These are phyloP conservation scores for Heliangelus exortis DNA, from an alignment of 2,797 vertebrate genomes.

Conservation along the genomic window DNA sequence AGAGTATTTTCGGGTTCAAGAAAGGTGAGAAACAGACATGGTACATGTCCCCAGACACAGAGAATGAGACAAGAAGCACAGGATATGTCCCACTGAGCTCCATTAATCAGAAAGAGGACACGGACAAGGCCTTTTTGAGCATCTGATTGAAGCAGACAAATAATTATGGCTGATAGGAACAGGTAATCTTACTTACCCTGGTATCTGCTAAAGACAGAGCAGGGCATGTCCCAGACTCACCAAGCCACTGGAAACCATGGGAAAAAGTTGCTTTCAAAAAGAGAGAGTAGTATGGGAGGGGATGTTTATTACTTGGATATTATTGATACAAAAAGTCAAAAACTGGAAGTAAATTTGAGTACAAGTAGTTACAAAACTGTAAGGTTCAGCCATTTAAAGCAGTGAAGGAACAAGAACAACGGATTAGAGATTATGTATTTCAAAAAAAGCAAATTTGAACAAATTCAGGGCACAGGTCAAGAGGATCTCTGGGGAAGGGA, in stretches of 20 bases:
- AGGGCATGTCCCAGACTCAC: neutral
- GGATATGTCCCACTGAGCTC: neutral
- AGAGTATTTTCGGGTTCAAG: neutral
- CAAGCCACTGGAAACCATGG: neutral
- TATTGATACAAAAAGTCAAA: constrained; percentile 18
- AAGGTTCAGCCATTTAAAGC: constrained; percentile 13
- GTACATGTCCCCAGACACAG: neutral
- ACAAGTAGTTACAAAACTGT: constrained; percentile 32
- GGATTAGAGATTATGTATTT: constrained; percentile 64
- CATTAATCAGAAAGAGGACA: neutral
- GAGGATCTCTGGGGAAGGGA: constrained; percentile 66
- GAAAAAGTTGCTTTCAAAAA: constrained; percentile 1
- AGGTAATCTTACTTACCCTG: neutral
- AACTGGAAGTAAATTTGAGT: constrained; percentile 24
- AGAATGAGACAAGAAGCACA: neutral
- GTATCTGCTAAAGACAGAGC: neutral
- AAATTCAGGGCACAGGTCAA: constrained; percentile 72
- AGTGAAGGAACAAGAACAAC: constrained; percentile 32
- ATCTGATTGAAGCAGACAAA: neutral
- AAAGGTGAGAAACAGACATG: neutral
- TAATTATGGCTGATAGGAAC: neutral
- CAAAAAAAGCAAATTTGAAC: constrained; percentile 47
- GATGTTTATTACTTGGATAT: constrained; percentile 17
- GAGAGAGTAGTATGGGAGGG: neutral
- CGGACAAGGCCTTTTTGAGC: neutral